These are phyloP conservation scores for Mesembrinibis cayennensis DNA, from an alignment of 2,113 vertebrate genomes.

Conservation along the genomic window DNA sequence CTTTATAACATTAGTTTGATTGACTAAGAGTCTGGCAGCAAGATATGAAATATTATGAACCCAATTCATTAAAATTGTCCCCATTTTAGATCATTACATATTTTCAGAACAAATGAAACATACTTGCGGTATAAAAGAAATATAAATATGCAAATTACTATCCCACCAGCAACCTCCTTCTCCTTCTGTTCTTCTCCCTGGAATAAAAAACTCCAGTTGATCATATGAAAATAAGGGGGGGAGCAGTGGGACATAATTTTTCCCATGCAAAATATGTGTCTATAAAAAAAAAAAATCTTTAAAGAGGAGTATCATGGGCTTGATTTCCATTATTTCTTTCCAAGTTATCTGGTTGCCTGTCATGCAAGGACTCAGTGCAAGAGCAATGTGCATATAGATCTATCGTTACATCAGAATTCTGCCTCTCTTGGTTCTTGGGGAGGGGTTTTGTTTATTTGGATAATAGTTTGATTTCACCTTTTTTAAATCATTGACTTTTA, in stretches of 20 bases:
- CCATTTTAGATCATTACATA: constrained; percentile 45
- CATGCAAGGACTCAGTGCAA: not conserved
- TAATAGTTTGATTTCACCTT: not conserved
- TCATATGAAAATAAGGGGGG: not conserved
- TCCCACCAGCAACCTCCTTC: not conserved
- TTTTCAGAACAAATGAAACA: constrained; percentile 49
- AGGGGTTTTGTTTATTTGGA: not conserved
- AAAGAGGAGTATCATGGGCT: not conserved
- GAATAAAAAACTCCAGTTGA: not conserved
- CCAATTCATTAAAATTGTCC: constrained; percentile 54
- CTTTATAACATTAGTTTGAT: constrained; percentile 59
- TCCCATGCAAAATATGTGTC: not conserved
- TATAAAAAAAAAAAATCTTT: not conserved
- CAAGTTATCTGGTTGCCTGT: not conserved
- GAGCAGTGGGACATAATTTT: not conserved
- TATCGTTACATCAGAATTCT: not conserved
- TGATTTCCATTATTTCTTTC: not conserved
- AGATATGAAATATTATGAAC: constrained; percentile 37
- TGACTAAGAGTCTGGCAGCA: constrained; percentile 43
- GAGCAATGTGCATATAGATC: not conserved
- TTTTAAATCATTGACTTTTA: not conserved
- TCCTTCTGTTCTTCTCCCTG: not conserved
- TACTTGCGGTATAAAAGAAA: not conserved
- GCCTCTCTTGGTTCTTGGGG: not conserved
- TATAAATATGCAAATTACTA: constrained; percentile 1